Evolutionary conservation across 2,113 vertebrate species (phyloP).

Genomic region (Oreochromis tanganicae): DNA sequence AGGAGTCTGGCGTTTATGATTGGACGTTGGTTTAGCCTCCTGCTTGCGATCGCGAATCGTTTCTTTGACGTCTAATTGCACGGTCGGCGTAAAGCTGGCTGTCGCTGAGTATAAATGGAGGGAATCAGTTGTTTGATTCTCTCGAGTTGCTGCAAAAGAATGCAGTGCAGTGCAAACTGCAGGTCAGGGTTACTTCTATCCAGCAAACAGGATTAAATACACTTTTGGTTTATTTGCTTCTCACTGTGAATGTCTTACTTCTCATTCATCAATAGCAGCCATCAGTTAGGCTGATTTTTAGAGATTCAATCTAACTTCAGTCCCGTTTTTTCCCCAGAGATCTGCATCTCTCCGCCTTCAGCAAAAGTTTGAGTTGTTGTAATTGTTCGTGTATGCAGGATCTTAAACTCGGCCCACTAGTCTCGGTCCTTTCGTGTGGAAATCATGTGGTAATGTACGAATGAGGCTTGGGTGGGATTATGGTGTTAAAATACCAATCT

Average conservation of each 20-base stretch:
- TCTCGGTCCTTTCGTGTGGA: neutral
- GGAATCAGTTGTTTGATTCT: neutral
- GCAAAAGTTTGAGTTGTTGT: neutral
- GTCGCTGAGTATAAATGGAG: neutral
- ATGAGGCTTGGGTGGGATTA: neutral
- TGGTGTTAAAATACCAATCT: neutral
- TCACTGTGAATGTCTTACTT: neutral
- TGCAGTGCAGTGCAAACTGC: neutral
- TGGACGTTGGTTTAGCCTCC: neutral
- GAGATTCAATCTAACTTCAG: neutral
- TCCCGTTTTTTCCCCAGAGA: neutral
- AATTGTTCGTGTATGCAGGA: neutral
- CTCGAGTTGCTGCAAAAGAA: neutral
- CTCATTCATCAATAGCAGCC: neutral
- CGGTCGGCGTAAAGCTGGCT: accelerated
- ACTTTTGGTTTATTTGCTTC: neutral
- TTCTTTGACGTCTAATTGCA: neutral
- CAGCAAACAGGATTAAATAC: neutral
- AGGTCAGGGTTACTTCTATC: neutral
- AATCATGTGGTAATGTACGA: neutral
- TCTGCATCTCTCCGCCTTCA: neutral
- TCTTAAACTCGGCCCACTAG: neutral
- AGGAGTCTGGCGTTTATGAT: neutral
- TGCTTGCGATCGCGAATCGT: neutral
- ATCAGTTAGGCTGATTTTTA: neutral